Evolutionary conservation across 2,888 invertebrate genomes (phyloP).

Genomic region (Nudaria mundana): DNA sequence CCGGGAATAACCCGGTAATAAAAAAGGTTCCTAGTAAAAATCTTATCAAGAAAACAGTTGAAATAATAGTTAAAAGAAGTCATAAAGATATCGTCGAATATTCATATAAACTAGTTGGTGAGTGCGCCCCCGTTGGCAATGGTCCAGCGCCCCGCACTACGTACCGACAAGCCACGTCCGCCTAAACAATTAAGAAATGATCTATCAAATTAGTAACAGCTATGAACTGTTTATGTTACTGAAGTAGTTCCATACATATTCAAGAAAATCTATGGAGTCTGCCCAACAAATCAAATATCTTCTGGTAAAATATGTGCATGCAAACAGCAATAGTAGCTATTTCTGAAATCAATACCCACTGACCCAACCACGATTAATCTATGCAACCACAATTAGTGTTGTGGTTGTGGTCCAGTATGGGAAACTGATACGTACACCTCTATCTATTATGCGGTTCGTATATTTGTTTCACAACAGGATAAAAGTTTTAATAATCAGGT

Average conservation of each 20-base stretch:
- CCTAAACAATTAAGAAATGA: conserved; percentile 51
- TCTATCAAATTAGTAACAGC: conserved; percentile 17
- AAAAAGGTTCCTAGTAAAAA: conserved; percentile 53
- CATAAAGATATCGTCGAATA: conserved; percentile 59
- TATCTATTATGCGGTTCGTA: too few relatives aligned
- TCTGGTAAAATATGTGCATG: conserved; percentile 16
- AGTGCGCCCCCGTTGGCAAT: conserved; percentile 53
- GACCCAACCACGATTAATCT: conserved; percentile 18
- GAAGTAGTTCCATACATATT: neutral
- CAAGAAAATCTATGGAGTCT: too few relatives aligned
- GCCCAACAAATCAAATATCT: too few relatives aligned
- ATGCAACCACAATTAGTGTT: conserved; percentile 21
- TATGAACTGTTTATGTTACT: neutral
- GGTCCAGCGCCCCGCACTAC: conserved; percentile 48
- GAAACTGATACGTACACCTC: too few relatives aligned
- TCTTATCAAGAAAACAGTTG: conserved; percentile 51
- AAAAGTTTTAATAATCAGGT: too few relatives aligned
- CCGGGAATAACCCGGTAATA: conserved; percentile 49
- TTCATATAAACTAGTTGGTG: conserved; percentile 47
- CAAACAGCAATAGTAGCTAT: conserved; percentile 16
- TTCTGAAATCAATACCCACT: conserved; percentile 29
- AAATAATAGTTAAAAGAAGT: conserved; percentile 59
- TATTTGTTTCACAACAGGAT: too few relatives aligned
- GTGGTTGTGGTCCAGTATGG: conserved; percentile 23
- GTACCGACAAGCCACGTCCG: conserved; percentile 41